phyloP scores from a whole-genome alignment of 2,113 vertebrate genomes.

The Mungos mungo region DNA sequence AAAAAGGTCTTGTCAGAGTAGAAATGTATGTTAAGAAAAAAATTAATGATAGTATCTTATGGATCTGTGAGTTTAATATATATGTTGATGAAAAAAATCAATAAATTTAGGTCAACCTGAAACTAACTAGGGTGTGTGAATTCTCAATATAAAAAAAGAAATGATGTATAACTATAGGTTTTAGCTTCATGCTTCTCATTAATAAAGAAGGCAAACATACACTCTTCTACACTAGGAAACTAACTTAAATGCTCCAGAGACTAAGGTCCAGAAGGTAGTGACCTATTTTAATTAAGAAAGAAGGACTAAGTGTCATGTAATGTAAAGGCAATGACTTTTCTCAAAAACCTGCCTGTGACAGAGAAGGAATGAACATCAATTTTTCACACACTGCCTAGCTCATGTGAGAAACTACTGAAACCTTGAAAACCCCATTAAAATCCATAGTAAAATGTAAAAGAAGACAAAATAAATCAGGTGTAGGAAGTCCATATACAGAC shows the following conservation, averaged over 20 bases:
- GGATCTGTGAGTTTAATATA: neutral
- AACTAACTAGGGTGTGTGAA: neutral
- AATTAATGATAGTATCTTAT: neutral
- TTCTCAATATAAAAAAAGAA: neutral
- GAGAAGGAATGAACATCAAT: constrained; percentile 23
- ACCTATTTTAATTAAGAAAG: neutral
- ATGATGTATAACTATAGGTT: neutral
- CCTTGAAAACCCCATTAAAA: constrained; percentile 10
- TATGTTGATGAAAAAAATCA: neutral
- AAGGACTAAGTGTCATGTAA: neutral
- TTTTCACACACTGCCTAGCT: neutral
- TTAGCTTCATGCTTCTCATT: constrained; percentile 16
- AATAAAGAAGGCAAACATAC: neutral
- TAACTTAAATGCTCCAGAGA: neutral
- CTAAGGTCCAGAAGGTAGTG: neutral
- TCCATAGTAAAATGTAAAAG: constrained; percentile 18
- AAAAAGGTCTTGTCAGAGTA: neutral
- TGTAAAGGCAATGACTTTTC: neutral
- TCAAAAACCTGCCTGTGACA: neutral
- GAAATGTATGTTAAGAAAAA: neutral
- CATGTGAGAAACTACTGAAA: neutral
- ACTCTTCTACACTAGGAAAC: neutral
- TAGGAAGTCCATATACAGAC: neutral
- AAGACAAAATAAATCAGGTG: neutral
- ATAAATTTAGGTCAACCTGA: neutral